These are phyloP conservation scores for Aeoliscus strigatus DNA, from an alignment of 2,797 vertebrate species.

Conservation along the genomic window DNA sequence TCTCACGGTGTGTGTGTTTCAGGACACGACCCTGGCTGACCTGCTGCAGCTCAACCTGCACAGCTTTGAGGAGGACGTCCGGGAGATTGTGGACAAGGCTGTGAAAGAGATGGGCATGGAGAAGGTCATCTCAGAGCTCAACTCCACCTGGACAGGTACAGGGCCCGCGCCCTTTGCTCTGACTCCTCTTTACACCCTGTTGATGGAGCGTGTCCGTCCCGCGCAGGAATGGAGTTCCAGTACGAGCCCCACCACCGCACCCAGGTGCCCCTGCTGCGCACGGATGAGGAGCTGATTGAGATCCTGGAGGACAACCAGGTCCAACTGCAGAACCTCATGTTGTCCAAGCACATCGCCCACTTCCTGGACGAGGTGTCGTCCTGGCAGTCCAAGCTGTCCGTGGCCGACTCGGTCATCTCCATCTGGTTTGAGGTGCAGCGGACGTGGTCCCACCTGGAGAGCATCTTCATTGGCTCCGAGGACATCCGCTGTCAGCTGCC, in stretches of 20 bases:
- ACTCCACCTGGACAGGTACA: constrained; percentile 82
- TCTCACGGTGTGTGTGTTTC: constrained; percentile 7
- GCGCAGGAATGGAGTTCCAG: constrained; percentile 81
- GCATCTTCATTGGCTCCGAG: constrained; percentile 93
- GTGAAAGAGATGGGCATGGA: constrained; percentile 95
- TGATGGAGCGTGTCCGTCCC: background rate
- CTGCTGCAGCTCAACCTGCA: constrained; percentile 89
- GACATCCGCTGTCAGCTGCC: constrained; percentile 92
- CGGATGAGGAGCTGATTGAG: constrained; percentile 86
- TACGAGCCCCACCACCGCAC: constrained; percentile 83
- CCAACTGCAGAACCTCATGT: constrained; percentile 88
- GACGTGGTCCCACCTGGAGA: constrained; percentile 92
- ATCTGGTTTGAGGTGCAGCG: constrained; percentile 94
- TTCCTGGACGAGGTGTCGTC: constrained; percentile 89
- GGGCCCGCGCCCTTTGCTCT: background rate
- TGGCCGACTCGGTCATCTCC: constrained; percentile 79
- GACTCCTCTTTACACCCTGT: background rate
- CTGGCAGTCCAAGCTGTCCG: constrained; percentile 88
- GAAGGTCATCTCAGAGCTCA: constrained; percentile 86
- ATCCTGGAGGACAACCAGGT: constrained; percentile 95
- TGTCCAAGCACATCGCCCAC: constrained; percentile 83
- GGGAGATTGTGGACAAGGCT: constrained; percentile 88
- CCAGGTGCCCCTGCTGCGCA: constrained; percentile 75
- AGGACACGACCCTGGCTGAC: constrained; percentile 82
- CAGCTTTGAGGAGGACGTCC: constrained; percentile 87